Conservation (phyloP, 2,888 invertebrate genomes). For the Melinaea menophilus region DNA sequence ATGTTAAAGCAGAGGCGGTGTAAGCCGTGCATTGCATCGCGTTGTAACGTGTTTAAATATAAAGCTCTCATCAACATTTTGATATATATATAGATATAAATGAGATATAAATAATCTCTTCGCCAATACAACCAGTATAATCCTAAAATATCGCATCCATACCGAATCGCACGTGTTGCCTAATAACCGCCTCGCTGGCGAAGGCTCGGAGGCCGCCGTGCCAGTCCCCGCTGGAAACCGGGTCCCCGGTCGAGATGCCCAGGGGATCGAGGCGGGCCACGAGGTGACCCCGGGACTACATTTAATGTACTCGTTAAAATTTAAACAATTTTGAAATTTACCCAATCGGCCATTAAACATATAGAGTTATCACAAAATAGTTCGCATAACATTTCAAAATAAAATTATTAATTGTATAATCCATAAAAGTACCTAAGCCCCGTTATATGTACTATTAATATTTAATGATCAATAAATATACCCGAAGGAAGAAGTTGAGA, state of each 20-base stretch:
- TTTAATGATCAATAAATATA: background rate
- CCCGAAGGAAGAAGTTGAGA: conserved; percentile 51
- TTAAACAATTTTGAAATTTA: too few species aligned
- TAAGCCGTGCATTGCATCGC: background rate
- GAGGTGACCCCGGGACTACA: conserved; percentile 94
- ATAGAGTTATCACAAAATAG: too few species aligned
- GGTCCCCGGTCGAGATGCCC: conserved; percentile 88
- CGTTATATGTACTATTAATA: background rate
- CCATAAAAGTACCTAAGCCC: conserved; percentile 10
- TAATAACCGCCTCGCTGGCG: conserved; percentile 73
- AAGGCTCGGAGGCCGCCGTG: conserved; percentile 72
- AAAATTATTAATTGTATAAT: background rate
- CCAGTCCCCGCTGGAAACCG: conserved; percentile 71
- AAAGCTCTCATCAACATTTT: background rate
- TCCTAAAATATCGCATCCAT: conserved; percentile 40
- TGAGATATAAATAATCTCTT: background rate
- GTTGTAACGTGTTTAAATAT: background rate
- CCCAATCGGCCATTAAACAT: too few species aligned
- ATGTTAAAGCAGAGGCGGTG: background rate
- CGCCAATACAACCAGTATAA: conserved; percentile 1
- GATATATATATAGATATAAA: too few species aligned
- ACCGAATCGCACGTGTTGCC: conserved; percentile 77
- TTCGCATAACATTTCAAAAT: too few species aligned
- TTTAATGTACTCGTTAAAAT: conserved; percentile 33
- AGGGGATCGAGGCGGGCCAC: conserved; percentile 95